Evolutionary conservation across 2,797 vertebrate species (phyloP), one percentile per base, ranked within the genome.

Genomic region (Poecilia gillii): DNA sequence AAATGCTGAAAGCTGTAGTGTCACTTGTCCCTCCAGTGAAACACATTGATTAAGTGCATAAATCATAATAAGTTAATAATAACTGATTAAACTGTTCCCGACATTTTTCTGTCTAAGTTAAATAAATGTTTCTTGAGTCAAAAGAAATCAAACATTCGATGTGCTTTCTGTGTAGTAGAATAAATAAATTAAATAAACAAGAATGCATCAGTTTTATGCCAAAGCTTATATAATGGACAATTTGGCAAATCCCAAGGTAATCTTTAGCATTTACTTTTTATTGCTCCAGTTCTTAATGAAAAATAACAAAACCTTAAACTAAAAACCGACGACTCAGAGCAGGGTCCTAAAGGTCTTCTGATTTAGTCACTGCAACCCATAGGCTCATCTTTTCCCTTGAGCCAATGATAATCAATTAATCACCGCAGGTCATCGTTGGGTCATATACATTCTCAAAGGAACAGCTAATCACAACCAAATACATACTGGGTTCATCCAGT

Each of bases 391-490:
- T 73, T 74, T 62, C 75, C 84, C 64, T 51, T 71, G 73, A 84
- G 85, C 66, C 77, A 66, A 64, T 41, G 71, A 59, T 90, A 90
- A 94, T 94, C 92, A 90, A 68, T 75, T 5, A 78, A 88, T 88
- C 81, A 79, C 73, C 2, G n/a, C 62, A 83, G 89, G 90, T 92
- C 92, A 88, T 90, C 81, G 59, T 14, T 46, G 76, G 90, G 90
- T 91, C 89, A 86, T 80, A 81, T 86, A 72, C 80, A 80, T 84
- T 81, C 90, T 81, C 81, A 71, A 81, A 85, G 90, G 89, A 88
- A 79, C 80, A 46, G 46, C 88, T 93, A 90, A 93, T 94, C 87
- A 88, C 83, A 81, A 80, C 75, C 73, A 80, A 84, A 90, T 76
- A 90, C 84, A 88, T 85, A 79, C 79, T 78, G 41, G 74, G 84